Percentiles rank a stretch among this genome's conserved stretches.
Conservation (phyloP, 2,888 invertebrate genomes). For the Encarsia formosa region DNA sequence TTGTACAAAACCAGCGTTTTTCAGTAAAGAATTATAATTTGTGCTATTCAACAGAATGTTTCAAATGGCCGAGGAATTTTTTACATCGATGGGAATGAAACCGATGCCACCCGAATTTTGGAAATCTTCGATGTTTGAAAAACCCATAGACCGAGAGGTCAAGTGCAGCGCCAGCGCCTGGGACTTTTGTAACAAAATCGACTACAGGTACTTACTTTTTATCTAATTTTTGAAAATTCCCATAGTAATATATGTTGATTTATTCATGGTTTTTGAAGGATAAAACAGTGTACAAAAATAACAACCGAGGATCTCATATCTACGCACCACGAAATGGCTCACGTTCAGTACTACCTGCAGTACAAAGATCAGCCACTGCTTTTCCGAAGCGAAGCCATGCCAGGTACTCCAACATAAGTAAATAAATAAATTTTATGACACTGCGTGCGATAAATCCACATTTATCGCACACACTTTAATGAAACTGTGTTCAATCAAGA, state of each 20-base stretch:
- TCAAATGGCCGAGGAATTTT: slow-evolving; percentile 79
- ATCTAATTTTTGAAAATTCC: slow-evolving; percentile 13
- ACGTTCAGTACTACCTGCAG: slow-evolving; percentile 76
- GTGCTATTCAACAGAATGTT: slow-evolving; percentile 76
- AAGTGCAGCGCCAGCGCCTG: slow-evolving; percentile 77
- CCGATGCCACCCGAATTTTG: slow-evolving; percentile 82
- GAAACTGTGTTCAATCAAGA: too few species aligned
- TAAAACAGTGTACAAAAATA: slow-evolving; percentile 78
- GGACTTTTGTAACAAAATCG: slow-evolving; percentile 81
- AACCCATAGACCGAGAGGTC: slow-evolving; percentile 67
- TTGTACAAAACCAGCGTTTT: too few species aligned
- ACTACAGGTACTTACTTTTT: slow-evolving; percentile 64
- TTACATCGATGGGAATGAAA: slow-evolving; percentile 73
- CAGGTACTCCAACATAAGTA: slow-evolving; percentile 55
- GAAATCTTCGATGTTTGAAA: slow-evolving; percentile 74
- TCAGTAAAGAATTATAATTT: too few species aligned
- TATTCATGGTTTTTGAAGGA: slow-evolving; percentile 57
- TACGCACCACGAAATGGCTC: slow-evolving; percentile 80
- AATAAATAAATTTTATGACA: not conserved
- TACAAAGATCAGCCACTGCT: slow-evolving; percentile 71
- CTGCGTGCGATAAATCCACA: not conserved
- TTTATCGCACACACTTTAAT: too few species aligned
- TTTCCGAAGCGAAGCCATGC: slow-evolving; percentile 78
- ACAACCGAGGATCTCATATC: slow-evolving; percentile 73
- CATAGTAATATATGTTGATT: not conserved